A percentile compares a stretch with the other conserved stretches of the same genome.
These are phyloP conservation scores for Brachypteracias leptosomus DNA, from an alignment of 2,113 vertebrate species.

Conservation along the genomic window DNA sequence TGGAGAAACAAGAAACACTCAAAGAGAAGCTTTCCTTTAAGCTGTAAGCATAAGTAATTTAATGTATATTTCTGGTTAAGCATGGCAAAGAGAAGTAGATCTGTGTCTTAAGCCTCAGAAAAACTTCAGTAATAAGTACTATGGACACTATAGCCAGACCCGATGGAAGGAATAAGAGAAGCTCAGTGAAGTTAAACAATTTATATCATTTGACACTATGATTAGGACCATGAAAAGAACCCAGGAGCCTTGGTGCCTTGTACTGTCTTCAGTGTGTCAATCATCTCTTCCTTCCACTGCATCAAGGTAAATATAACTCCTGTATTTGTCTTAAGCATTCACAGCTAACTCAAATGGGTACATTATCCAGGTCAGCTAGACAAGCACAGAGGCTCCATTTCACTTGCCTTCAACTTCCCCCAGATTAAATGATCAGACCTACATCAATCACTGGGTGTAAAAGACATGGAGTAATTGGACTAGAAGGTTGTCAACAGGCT, in stretches of 20 bases:
- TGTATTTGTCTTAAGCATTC: not conserved
- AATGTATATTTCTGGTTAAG: not conserved
- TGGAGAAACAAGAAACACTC: not conserved
- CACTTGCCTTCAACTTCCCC: not conserved
- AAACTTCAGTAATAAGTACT: not conserved
- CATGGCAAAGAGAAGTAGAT: not conserved
- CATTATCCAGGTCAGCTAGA: not conserved
- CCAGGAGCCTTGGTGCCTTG: not conserved
- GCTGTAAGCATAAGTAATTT: not conserved
- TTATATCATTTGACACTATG: not conserved
- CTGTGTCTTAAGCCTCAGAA: not conserved
- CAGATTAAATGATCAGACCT: not conserved
- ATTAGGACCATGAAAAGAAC: not conserved
- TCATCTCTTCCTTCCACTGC: not conserved
- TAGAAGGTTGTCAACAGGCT: not conserved
- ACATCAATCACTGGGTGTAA: not conserved
- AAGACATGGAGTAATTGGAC: not conserved
- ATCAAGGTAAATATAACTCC: not conserved
- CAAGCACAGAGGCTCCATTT: not conserved
- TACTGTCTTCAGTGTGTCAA: accelerated
- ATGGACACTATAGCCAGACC: not conserved
- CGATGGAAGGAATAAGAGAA: not conserved
- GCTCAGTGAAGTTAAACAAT: not conserved
- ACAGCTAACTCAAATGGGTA: not conserved
- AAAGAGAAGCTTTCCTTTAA: not conserved